Conservation (phyloP, 2,113 vertebrate genomes). For the Carollia perspicillata region DNA sequence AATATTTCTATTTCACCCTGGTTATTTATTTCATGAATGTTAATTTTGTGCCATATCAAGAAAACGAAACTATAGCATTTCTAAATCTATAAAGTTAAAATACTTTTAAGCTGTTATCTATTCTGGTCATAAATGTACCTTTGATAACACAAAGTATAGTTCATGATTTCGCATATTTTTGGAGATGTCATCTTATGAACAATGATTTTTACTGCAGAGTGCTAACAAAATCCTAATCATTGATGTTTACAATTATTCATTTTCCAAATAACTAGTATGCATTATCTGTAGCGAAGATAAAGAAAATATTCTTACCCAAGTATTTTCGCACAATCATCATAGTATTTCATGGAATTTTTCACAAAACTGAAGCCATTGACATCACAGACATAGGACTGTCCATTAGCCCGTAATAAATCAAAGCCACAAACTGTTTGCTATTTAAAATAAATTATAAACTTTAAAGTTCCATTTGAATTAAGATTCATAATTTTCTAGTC, state of each 20-base stretch:
- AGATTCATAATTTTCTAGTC: background rate
- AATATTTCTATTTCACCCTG: background rate
- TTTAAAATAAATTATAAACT: slow-evolving; percentile 72
- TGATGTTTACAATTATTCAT: background rate
- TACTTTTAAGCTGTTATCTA: background rate
- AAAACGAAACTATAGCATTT: background rate
- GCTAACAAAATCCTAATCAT: background rate
- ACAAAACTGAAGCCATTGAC: slow-evolving; percentile 96
- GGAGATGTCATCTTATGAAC: background rate
- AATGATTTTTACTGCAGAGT: background rate
- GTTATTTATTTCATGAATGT: background rate
- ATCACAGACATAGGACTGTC: slow-evolving; percentile 94
- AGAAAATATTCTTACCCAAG: slow-evolving; percentile 85
- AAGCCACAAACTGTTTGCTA: slow-evolving; percentile 96
- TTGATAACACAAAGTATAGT: background rate
- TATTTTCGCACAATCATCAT: slow-evolving; percentile 94
- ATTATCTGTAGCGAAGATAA: background rate
- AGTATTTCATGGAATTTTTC: slow-evolving; percentile 96
- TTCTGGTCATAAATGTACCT: background rate
- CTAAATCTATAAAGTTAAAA: background rate
- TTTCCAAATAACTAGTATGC: background rate
- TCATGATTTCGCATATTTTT: background rate
- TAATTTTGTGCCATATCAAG: background rate
- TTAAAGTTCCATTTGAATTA: slow-evolving; percentile 40
- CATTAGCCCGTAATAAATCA: slow-evolving; percentile 92